phyloP scores from a whole-genome alignment of 2,888 invertebrate genomes.

The Phyto melanocephala region DNA sequence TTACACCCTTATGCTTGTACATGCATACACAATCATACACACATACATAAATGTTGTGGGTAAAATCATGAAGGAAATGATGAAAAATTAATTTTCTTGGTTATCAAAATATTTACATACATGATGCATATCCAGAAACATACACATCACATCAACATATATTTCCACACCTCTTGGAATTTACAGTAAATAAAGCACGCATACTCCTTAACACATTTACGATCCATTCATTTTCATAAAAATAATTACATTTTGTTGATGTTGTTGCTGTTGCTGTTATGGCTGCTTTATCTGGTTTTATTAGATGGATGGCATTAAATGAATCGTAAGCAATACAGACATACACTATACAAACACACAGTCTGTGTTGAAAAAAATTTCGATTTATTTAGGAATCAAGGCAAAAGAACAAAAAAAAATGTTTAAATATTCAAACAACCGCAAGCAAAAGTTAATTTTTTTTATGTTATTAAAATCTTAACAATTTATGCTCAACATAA shows the following conservation, averaged over 20 bases:
- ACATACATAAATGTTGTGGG: background rate
- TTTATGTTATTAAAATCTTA: constrained; percentile 14
- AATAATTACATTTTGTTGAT: constrained; percentile 38
- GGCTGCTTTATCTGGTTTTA: constrained; percentile 10
- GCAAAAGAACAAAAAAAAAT: background rate
- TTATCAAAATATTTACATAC: constrained; percentile 5
- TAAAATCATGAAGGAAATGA: background rate
- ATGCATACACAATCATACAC: constrained; percentile 2
- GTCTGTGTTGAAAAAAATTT: background rate
- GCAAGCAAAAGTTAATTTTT: background rate
- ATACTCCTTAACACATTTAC: background rate
- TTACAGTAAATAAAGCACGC: constrained; percentile 17
- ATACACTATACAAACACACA: too few species aligned
- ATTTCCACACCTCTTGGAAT: background rate
- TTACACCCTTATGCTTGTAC: background rate
- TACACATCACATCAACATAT: background rate
- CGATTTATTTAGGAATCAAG: background rate
- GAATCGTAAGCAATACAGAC: constrained; percentile 22
- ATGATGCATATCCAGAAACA: background rate
- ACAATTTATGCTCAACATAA: constrained; percentile 3
- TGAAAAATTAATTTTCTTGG: background rate
- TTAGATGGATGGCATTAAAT: constrained; percentile 27
- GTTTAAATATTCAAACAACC: background rate
- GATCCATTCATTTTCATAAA: constrained; percentile 11
- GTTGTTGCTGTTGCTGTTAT: background rate